Base-by-base conservation (phyloP, 1,140 invertebrate genomes). In the Pseudomyrmex pallidus region DNA sequence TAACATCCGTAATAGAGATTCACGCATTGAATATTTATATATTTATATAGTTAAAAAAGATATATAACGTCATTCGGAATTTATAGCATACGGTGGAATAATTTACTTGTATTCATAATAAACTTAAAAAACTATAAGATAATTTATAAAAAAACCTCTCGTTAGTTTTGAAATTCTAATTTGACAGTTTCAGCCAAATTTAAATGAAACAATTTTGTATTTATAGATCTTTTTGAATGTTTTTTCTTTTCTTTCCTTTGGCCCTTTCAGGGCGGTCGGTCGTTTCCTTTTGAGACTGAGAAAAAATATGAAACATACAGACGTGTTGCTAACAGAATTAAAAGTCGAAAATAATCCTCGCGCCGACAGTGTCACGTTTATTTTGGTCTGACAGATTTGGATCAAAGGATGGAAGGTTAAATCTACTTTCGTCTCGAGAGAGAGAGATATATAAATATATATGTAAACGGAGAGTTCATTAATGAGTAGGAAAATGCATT, bases 401-500 rank as follows among this genome's bases (percentile, higher is more conserved):
- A 50, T 35, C 44, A 15, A 15, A 46, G 44, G 54, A 59, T 70
- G 52, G 52, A 70, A 48, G 20, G 22, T 80, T 80, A 61, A 80
- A 72, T 72, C 54, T 54, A 64, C 63, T 25, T 22, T 59, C 44
- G 64, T 44, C 12, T 80, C 66, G 22, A 64, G 4, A 35, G 35
- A 35, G 35, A 35, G 4, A 35, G 7, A 35, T 7, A 25, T 25
- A 35, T 5, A 35, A 5, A 35, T 35, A 35, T 35, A 35, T 35
- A 0, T 35, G 5, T 52, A 76, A 80, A 50, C 61, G 52, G 44
- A 67, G 54, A 35, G 2, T 61, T 35, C 66, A 72, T 80, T 70
- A 80, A 80, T 80, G 76, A 70, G 25, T 70, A 15, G 54, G 44
- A 70, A 80, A 80, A 80, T 80, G 66, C 5, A 35, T 72, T 67